Evolutionary conservation across 1,140 invertebrate species (phyloP).

Genomic region (Drosophila ohnishii): DNA sequence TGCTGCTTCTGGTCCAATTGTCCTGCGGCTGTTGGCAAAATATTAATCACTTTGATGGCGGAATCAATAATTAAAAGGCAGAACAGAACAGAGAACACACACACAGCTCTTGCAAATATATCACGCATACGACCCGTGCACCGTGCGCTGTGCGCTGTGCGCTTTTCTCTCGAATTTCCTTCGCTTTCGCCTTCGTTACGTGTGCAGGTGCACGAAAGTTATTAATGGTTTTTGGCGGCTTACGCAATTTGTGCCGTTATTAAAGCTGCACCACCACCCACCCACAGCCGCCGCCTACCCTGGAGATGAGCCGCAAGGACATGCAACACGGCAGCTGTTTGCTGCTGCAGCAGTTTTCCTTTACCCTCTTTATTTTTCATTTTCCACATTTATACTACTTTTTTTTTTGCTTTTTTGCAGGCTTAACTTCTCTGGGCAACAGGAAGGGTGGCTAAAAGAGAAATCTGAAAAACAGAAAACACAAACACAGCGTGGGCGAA

Average conservation of each 20-base stretch:
- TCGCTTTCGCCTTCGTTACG: constrained; percentile 9
- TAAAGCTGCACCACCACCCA: constrained; percentile 51
- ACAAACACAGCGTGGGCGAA: constrained; percentile 1
- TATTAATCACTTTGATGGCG: constrained; percentile 71
- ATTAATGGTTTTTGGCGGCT: constrained; percentile 75
- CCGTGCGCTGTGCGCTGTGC: neutral
- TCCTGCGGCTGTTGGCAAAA: constrained; percentile 48
- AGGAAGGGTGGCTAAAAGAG: neutral
- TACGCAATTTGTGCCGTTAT: constrained; percentile 69
- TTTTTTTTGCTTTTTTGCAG: constrained; percentile 1
- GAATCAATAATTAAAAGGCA: constrained; percentile 78
- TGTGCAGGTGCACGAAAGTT: constrained; percentile 69
- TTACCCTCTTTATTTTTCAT: neutral
- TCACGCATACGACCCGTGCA: constrained; percentile 45
- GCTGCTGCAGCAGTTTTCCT: neutral
- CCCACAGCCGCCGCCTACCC: neutral
- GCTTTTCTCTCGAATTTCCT: constrained; percentile 10
- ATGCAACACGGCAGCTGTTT: constrained; percentile 26
- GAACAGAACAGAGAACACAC: constrained; percentile 3
- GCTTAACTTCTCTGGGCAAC: constrained; percentile 44
- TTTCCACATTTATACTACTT: constrained; percentile 1
- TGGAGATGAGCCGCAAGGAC: constrained; percentile 27
- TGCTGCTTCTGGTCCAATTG: neutral
- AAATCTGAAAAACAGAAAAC: neutral
- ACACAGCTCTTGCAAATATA: constrained; percentile 18